Percentiles rank a stretch among this genome's conserved stretches.
These are phyloP conservation scores for Felis catus DNA, from an alignment of 2,113 vertebrate species.

Conservation along the genomic window F.catus_Fca126_mat1.0 CM031421.1:10838001-10838500, in stretches of 20 bases:
- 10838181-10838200: not conserved
- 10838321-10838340: not conserved
- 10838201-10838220: not conserved
- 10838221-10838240: not conserved
- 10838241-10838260: not conserved
- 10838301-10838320: not conserved
- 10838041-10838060: too few species aligned
- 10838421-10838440: not conserved
- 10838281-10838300: not conserved
- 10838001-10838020: not conserved
- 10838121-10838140: not conserved
- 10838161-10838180: not conserved
- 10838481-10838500: not conserved
- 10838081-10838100: too few species aligned
- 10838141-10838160: not conserved
- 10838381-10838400: not conserved
- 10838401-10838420: not conserved
- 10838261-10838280: not conserved
- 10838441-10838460: not conserved
- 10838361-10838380: not conserved
- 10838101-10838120: not conserved
- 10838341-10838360: not conserved
- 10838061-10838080: not conserved
- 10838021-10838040: not conserved
- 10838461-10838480: accelerated